Evolutionary conservation across 2,113 vertebrate species (phyloP).

Genomic region (Geococcyx californianus): DNA sequence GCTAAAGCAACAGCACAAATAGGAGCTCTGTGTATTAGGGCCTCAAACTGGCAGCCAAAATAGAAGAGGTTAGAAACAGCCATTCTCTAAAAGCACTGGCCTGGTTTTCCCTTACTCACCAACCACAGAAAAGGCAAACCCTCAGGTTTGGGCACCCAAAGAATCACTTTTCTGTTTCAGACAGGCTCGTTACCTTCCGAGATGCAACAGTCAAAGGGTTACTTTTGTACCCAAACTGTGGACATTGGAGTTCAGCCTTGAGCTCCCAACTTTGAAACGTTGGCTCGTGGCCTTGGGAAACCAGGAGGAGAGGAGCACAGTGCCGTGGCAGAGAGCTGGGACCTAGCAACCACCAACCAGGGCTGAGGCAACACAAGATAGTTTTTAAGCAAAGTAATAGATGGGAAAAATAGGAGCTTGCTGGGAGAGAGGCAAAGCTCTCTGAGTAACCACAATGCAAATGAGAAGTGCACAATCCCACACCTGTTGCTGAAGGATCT

Average conservation of each 20-base stretch:
- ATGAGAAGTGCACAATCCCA: neutral
- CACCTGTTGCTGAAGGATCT: neutral
- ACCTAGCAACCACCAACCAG: neutral
- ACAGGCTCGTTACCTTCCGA: neutral
- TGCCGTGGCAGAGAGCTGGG: neutral
- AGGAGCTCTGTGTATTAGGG: neutral
- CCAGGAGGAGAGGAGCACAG: neutral
- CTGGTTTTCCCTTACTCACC: accelerated
- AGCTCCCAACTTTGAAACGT: neutral
- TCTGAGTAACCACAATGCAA: neutral
- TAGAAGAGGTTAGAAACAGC: neutral
- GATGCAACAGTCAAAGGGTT: neutral
- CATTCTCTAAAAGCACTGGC: neutral
- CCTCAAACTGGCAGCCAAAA: neutral
- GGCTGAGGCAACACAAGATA: neutral
- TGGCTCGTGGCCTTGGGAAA: neutral
- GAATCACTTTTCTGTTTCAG: neutral
- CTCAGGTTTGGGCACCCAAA: neutral
- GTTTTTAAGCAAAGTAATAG: neutral
- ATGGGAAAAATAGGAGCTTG: neutral
- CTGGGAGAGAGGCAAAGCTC: neutral
- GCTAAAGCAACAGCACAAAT: neutral
- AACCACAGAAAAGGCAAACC: neutral
- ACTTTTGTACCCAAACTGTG: neutral
- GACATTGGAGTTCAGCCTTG: neutral